Percentiles rank a stretch among this genome's conserved stretches.
Evolutionary conservation across 2,113 vertebrate genomes (phyloP).

Genomic region (Picathartes gymnocephalus): DNA sequence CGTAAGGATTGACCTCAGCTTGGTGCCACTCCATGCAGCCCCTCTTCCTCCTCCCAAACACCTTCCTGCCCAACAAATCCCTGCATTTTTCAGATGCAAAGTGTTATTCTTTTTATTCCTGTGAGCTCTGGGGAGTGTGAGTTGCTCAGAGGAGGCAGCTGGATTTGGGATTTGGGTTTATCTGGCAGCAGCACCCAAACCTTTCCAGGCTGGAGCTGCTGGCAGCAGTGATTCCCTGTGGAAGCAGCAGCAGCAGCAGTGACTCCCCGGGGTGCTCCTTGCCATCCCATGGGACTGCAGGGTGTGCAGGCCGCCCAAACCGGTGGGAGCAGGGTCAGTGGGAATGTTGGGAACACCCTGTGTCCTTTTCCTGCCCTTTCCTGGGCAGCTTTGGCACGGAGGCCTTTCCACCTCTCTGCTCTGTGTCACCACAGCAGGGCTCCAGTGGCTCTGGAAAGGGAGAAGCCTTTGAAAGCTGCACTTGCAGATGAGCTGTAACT

Average conservation of each 20-base stretch:
- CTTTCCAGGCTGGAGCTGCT: background rate
- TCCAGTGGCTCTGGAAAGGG: background rate
- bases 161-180: background rate
- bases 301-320: background rate
- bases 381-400: fast-evolving
- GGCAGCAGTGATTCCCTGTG: fast-evolving
- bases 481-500: background rate
- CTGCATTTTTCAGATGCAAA: background rate
- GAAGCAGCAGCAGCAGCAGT: background rate
- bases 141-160: background rate
- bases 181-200: background rate
- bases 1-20: fast-evolving
- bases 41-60: background rate
- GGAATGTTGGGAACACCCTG: background rate
- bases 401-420: background rate
- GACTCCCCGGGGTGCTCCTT: background rate
- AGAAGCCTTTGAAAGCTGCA: background rate
- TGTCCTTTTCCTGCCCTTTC: background rate
- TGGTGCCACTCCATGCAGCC: background rate
- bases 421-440: fast-evolving
- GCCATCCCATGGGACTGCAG: background rate
- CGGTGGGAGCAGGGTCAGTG: too few relatives aligned
- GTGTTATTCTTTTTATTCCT: background rate
- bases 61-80: background rate
- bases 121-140: background rate